Percentiles rank a stretch among this genome's conserved stretches.
phyloP scores from a whole-genome alignment of 2,888 invertebrate genomes.

The Nomada fucata region DNA sequence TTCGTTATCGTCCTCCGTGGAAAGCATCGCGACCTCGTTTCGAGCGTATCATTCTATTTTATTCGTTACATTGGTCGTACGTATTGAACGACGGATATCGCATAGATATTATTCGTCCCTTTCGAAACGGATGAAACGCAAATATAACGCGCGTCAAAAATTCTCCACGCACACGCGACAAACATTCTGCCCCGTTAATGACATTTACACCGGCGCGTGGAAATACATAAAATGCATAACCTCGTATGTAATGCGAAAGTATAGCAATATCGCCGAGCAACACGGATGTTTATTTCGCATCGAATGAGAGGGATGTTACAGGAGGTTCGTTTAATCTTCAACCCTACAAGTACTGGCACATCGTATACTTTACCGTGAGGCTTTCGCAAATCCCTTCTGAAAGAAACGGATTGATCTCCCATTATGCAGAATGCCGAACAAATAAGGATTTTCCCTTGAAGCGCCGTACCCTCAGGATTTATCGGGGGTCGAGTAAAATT shows the following conservation, averaged over 20 bases:
- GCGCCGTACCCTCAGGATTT: constrained; percentile 54
- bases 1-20: constrained; percentile 64
- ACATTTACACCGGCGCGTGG: constrained; percentile 18
- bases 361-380: constrained; percentile 58
- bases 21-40: constrained; percentile 46
- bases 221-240: background rate
- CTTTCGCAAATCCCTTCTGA: constrained; percentile 63
- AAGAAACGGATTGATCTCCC: constrained; percentile 68
- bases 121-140: constrained; percentile 16
- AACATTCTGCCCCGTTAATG: constrained; percentile 13
- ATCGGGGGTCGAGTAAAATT: constrained; percentile 66
- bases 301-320: background rate
- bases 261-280: background rate
- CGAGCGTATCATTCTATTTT: constrained; percentile 41
- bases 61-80: constrained; percentile 34
- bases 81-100: constrained; percentile 52
- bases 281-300: background rate
- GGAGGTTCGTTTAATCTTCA: constrained; percentile 51
- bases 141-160: constrained; percentile 31
- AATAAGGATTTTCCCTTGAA: constrained; percentile 67
- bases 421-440: constrained; percentile 75
- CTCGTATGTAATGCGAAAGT: background rate
- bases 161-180: background rate
- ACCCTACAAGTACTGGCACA: constrained; percentile 47
- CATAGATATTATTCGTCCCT: constrained; percentile 6